These are phyloP conservation scores for Intellagama lesueurii DNA, from an alignment of 2,797 vertebrate genomes.

Conservation along the genomic window DNA sequence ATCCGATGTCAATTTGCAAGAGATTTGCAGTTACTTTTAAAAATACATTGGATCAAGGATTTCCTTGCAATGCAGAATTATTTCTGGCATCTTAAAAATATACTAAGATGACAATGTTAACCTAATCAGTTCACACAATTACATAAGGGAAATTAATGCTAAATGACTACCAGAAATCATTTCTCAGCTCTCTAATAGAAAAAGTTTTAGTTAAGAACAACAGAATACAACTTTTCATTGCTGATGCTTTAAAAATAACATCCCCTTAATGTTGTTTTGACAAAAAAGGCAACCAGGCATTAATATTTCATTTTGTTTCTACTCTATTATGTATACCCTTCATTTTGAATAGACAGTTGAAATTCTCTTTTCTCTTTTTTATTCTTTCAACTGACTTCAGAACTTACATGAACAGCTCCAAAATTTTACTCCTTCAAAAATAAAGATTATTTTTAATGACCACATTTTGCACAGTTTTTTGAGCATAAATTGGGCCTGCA, in stretches of 20 bases:
- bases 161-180: neutral
- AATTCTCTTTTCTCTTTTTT: conserved; percentile 10
- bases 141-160: neutral
- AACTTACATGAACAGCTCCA: neutral
- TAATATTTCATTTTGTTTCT: conserved; percentile 32
- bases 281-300: conserved; percentile 18
- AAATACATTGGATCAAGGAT: neutral
- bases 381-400: neutral
- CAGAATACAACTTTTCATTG: neutral
- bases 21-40: neutral
- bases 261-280: conserved; percentile 17
- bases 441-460: neutral
- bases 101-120: neutral
- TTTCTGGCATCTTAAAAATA: neutral
- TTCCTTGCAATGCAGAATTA: neutral
- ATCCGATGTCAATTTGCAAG: neutral
- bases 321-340: conserved; percentile 29
- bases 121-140: neutral
- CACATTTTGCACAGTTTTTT: no score
- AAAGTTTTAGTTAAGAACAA: conserved; percentile 7
- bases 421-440: neutral
- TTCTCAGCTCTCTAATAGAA: neutral
- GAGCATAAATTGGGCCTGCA: no score
- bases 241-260: neutral
- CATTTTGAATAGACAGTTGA: conserved; percentile 18